Conservation (phyloP, 2,797 vertebrate species). For the Enteromius thamalakanensis region DNA sequence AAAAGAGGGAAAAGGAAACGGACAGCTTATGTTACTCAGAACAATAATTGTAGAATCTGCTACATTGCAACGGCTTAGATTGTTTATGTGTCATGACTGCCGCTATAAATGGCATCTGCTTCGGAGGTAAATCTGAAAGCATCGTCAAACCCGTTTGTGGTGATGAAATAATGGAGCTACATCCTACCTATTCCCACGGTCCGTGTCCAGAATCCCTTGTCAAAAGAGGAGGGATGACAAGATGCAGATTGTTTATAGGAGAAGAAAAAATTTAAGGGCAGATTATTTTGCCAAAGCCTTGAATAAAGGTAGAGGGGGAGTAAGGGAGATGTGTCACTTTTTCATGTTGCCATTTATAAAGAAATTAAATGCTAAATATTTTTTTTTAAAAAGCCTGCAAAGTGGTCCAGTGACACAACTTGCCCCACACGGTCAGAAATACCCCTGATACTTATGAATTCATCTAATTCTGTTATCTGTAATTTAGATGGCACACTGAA, state of each 20-base stretch:
- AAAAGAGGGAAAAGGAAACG: conserved; percentile 60
- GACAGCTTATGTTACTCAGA: conserved; percentile 40
- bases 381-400: background rate
- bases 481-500: background rate
- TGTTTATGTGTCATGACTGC: conserved; percentile 10
- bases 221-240: background rate
- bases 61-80: conserved; percentile 30
- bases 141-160: background rate
- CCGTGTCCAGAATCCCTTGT: conserved; percentile 24
- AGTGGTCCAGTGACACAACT: background rate
- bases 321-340: background rate
- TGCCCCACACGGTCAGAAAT: background rate
- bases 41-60: conserved; percentile 21
- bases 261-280: background rate
- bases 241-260: background rate
- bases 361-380: background rate
- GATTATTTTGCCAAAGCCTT: conserved; percentile 18
- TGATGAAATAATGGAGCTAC: conserved; percentile 42
- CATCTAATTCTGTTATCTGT: background rate
- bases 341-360: background rate
- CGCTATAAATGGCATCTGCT: conserved; percentile 35
- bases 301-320: background rate
- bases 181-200: conserved; percentile 33
- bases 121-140: conserved; percentile 38
- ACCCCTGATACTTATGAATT: background rate